These are phyloP conservation scores for Urocitellus parryii DNA, from an alignment of 2,113 vertebrate species.

Conservation along the genomic window DNA sequence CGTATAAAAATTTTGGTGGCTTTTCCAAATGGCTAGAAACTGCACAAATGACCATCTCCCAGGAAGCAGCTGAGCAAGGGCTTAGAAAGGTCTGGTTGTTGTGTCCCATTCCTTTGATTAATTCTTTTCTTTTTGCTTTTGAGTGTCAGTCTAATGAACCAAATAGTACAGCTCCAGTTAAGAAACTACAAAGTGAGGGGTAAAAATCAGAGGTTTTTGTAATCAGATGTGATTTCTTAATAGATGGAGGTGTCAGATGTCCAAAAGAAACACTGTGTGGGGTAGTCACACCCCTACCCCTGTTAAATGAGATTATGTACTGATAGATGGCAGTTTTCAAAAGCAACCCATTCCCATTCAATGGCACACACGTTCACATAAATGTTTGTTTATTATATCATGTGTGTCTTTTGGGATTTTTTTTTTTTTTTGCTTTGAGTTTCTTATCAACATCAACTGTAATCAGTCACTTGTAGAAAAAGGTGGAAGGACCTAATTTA, in stretches of 20 bases:
- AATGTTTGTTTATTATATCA: conserved; percentile 64
- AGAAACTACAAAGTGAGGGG: neutral
- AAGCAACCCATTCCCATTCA: conserved; percentile 37
- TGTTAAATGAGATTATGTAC: conserved; percentile 45
- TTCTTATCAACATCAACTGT: conserved; percentile 79
- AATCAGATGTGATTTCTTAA: neutral
- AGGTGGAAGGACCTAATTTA: conserved; percentile 81
- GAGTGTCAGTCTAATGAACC: conserved; percentile 13
- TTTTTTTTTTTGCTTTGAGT: conserved; percentile 46
- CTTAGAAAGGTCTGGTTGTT: neutral
- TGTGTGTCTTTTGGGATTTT: conserved; percentile 38
- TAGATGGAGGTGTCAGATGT: neutral
- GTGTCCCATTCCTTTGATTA: neutral
- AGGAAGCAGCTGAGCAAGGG: neutral
- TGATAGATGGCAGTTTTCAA: conserved; percentile 44
- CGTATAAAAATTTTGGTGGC: neutral
- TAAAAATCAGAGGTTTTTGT: neutral
- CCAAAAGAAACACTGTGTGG: neutral
- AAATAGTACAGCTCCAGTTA: neutral
- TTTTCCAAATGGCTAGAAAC: neutral
- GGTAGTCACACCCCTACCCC: neutral
- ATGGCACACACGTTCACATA: neutral
- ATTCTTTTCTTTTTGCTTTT: neutral
- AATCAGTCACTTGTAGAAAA: conserved; percentile 79
- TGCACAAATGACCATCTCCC: neutral